These are phyloP conservation scores for Rhagonycha fulva DNA, from an alignment of 2,888 invertebrate species.

Conservation along the genomic window DNA sequence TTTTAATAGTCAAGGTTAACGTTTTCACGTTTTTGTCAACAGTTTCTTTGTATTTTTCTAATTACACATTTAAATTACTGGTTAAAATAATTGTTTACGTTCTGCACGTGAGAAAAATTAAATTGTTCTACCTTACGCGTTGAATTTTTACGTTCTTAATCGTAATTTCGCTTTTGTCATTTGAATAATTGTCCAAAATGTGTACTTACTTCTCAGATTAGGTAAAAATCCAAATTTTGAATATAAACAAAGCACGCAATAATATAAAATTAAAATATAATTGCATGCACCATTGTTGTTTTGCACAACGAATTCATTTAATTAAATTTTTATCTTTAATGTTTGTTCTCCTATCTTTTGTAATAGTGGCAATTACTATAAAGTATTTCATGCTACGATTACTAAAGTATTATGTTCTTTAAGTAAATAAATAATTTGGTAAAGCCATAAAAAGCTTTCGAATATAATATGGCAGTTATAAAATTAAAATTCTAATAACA, in stretches of 20 bases:
- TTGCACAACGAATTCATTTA: not conserved
- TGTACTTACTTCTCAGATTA: constrained; percentile 24
- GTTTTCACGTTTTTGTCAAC: constrained; percentile 14
- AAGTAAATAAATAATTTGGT: not conserved
- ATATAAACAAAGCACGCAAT: not conserved
- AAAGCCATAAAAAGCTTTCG: not conserved
- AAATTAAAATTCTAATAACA: constrained; percentile 34
- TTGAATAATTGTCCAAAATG: constrained; percentile 20
- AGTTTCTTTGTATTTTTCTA: constrained; percentile 40
- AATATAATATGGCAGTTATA: constrained; percentile 7
- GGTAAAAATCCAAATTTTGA: not conserved
- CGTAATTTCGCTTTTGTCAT: constrained; percentile 16
- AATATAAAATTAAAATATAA: not conserved
- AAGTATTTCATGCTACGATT: not conserved
- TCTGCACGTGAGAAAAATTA: constrained; percentile 35
- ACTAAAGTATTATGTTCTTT: not conserved
- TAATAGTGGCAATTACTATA: not conserved
- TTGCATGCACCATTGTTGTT: not conserved
- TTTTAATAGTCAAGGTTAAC: constrained; percentile 38
- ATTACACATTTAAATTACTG: constrained; percentile 37
- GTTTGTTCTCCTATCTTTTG: not conserved
- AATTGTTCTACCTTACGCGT: constrained; percentile 17
- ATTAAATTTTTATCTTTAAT: not conserved
- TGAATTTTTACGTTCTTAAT: constrained; percentile 19
- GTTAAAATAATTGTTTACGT: constrained; percentile 28